A percentile compares a stretch with the other conserved stretches of the same genome.
These are phyloP conservation scores for Ladona fulva DNA, from an alignment of 1,140 invertebrate species.

Conservation along the genomic window DNA sequence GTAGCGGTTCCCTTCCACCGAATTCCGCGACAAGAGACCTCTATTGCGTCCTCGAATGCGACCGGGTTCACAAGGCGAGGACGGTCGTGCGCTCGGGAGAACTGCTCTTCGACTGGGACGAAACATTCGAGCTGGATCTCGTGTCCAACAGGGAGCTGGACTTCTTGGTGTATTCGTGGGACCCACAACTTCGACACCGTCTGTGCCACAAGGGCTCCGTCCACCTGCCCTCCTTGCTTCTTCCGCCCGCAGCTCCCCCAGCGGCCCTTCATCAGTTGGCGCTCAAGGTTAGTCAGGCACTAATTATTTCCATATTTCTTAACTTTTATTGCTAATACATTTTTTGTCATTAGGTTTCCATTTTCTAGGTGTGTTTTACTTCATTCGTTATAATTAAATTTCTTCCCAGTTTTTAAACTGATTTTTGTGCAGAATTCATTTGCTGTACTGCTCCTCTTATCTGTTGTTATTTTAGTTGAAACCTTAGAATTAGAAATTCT, in stretches of 20 bases:
- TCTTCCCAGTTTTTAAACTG: too few relatives aligned
- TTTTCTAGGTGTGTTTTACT: too few relatives aligned
- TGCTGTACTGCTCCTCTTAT: too few relatives aligned
- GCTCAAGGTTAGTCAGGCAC: slow-evolving; percentile 38
- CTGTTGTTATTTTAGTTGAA: too few relatives aligned
- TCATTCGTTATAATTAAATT: too few relatives aligned
- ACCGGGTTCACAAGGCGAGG: slow-evolving; percentile 92
- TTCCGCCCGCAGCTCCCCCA: slow-evolving; percentile 64
- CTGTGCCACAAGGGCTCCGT: slow-evolving; percentile 88
- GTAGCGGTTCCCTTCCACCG: slow-evolving; percentile 31
- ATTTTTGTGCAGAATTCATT: too few relatives aligned
- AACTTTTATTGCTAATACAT: too few relatives aligned
- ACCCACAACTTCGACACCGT: slow-evolving; percentile 90
- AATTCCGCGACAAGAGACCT: slow-evolving; percentile 66
- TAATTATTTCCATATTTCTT: too few relatives aligned
- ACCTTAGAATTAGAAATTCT: too few relatives aligned
- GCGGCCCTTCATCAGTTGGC: slow-evolving; percentile 78
- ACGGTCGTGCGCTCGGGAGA: slow-evolving; percentile 96
- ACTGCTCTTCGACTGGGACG: slow-evolving; percentile 97
- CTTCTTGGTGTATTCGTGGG: slow-evolving; percentile 96
- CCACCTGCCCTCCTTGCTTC: slow-evolving; percentile 69
- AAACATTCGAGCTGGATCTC: slow-evolving; percentile 95
- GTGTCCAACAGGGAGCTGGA: slow-evolving; percentile 89
- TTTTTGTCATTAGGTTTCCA: too few relatives aligned
- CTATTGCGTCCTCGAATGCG: slow-evolving; percentile 94